Percentiles rank a stretch among this genome's conserved stretches.
These are phyloP conservation scores for Euura saliciscinereae DNA, from an alignment of 1,140 invertebrate genomes.

Conservation along the genomic window DNA sequence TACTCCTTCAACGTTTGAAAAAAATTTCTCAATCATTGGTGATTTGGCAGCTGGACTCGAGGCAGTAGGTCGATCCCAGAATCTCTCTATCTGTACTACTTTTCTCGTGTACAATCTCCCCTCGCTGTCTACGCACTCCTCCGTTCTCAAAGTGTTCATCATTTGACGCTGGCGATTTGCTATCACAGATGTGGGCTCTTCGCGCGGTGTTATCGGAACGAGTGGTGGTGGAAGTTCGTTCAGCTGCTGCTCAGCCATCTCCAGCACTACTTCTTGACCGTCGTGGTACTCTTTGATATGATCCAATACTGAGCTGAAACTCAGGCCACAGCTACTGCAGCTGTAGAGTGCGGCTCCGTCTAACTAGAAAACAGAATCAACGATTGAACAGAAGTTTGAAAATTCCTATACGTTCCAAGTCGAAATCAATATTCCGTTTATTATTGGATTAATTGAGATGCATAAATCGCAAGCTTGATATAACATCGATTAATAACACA, in stretches of 20 bases:
- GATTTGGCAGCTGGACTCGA: slow-evolving; percentile 40
- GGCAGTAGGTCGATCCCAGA: slow-evolving; percentile 52
- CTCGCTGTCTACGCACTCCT: slow-evolving; percentile 60
- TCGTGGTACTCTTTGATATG: slow-evolving; percentile 70
- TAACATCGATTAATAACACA: slow-evolving; percentile 22
- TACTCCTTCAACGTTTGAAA: slow-evolving; percentile 54
- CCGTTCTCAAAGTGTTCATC: slow-evolving; percentile 57
- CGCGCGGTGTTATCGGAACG: slow-evolving; percentile 11
- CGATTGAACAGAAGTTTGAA: slow-evolving; percentile 9
- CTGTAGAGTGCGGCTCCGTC: slow-evolving; percentile 61
- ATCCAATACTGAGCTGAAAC: slow-evolving; percentile 67
- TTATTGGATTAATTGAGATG: slow-evolving; percentile 21
- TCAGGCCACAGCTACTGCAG: slow-evolving; percentile 68
- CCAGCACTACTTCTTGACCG: slow-evolving; percentile 69
- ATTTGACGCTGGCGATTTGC: slow-evolving; percentile 39
- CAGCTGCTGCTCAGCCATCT: slow-evolving; percentile 53
- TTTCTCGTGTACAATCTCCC: slow-evolving; percentile 61
- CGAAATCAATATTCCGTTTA: slow-evolving; percentile 11
- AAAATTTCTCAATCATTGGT: slow-evolving; percentile 58
- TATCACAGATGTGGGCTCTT: slow-evolving; percentile 22
- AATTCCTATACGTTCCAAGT: background rate
- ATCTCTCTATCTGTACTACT: slow-evolving; percentile 63
- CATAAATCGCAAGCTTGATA: slow-evolving; percentile 10
- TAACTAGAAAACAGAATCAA: slow-evolving; percentile 23
- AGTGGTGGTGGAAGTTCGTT: slow-evolving; percentile 32